These are phyloP conservation scores for Coreius guichenoti DNA, from an alignment of 2,797 vertebrate genomes.

Conservation along the genomic window DNA sequence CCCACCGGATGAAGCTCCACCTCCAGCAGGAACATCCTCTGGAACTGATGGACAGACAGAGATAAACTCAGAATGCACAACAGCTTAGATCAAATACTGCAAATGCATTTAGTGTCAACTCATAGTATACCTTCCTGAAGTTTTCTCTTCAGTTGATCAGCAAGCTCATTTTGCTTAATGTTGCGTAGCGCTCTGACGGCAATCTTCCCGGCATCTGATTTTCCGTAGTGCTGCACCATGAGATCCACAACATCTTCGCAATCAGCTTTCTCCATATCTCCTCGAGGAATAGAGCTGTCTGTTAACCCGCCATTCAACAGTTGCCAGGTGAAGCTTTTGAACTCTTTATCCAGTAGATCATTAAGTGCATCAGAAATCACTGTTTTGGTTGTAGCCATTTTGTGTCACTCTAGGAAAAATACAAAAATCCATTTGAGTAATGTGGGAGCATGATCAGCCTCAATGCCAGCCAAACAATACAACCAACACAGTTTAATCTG, in stretches of 20 bases:
- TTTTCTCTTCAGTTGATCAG: not conserved
- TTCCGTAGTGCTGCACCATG: not conserved
- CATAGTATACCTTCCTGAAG: slow-evolving; percentile 27
- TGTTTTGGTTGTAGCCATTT: slow-evolving; percentile 14
- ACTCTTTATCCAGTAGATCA: not conserved
- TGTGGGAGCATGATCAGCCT: not conserved
- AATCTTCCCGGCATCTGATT: not conserved
- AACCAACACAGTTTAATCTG: not conserved
- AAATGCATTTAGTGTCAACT: not conserved
- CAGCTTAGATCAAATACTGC: not conserved
- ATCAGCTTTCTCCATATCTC: not conserved
- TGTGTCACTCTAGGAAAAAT: slow-evolving; percentile 3
- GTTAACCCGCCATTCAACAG: not conserved
- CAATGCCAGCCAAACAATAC: not conserved
- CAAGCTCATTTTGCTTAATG: slow-evolving; percentile 1
- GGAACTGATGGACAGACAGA: not conserved
- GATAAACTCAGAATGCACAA: not conserved
- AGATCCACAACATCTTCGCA: not conserved
- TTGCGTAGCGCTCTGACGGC: not conserved
- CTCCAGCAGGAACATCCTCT: not conserved
- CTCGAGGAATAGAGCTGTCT: not conserved
- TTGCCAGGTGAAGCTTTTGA: slow-evolving; percentile 20
- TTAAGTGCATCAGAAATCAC: not conserved
- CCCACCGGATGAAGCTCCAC: not conserved
- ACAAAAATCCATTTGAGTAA: not conserved